Base-by-base conservation (phyloP, 2,113 vertebrate genomes). In the Callipepla squamata region DNA sequence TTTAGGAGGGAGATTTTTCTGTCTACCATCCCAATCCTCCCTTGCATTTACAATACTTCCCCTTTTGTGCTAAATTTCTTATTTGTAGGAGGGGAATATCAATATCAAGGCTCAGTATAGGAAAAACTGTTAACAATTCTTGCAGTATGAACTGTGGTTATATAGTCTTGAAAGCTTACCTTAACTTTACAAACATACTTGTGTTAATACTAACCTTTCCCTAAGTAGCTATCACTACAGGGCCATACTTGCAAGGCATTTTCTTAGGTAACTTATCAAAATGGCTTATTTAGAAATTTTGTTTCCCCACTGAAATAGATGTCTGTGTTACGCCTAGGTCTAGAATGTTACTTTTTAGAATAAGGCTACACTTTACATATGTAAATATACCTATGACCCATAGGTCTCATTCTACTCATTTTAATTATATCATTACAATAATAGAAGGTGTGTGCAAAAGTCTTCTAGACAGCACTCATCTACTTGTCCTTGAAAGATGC, bases 351-450 rank as follows among this genome's bases (percentile, higher is more conserved):
- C 3, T 87, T 61, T 67, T 70, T 55, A 86, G 62, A 9, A 84
- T 79, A n/a, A 28, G 30, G 28, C 26, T 86, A 26, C n/a, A 57
- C 69, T 84, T 86, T 14, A 81, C 62, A 81, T 69, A 94, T 76
- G 77, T 78, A 91, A 92, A 96, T 69, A 3, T 4, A 74, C 50
- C 73, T 2, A 3, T 66, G 87, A 92, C 47, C 75, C 1, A 0
- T 70, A 80, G n/a, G n/a, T n/a, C n/a, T n/a, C n/a, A n/a, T 89
- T 85, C 72, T 87, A 58, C 51, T 94, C 20, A 32, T 74, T 92
- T 85, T 87, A 94, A 89, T 92, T 45, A 91, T 67, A 63, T 80
- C 15, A 87, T 80, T 94, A 50, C 59, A 79, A 48, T 69, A 73
- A 76, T 18, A 92, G 40, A 72, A 90, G 44, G 50, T 82, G 66